phyloP scores from a whole-genome alignment of 2,888 invertebrate species.

The Dynastes hyllus region DNA sequence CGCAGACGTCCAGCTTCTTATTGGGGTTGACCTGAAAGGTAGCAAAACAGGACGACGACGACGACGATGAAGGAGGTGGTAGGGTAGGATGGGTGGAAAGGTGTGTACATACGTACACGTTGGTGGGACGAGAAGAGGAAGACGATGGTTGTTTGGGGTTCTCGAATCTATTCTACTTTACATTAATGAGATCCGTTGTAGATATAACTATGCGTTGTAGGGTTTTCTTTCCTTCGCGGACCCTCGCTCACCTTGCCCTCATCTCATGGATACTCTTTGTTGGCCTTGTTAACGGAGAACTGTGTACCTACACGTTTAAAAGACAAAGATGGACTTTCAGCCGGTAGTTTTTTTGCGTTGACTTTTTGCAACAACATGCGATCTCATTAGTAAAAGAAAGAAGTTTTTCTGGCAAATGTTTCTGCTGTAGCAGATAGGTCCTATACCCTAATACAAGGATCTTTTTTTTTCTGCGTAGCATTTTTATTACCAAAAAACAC shows the following conservation, averaged over 20 bases:
- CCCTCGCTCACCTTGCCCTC: constrained; percentile 44
- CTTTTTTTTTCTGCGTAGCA: too few relatives aligned
- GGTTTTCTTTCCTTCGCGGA: constrained; percentile 45
- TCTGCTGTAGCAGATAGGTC: too few relatives aligned
- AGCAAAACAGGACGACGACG: constrained; percentile 31
- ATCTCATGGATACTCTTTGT: not conserved
- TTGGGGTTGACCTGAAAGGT: constrained; percentile 53
- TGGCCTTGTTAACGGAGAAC: constrained; percentile 33
- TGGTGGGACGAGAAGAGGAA: constrained; percentile 43
- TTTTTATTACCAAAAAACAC: too few relatives aligned
- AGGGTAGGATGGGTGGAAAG: constrained; percentile 7
- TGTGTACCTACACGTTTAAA: not conserved
- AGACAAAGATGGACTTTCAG: constrained; percentile 22
- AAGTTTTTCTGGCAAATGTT: too few relatives aligned
- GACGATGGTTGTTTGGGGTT: constrained; percentile 21
- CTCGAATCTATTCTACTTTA: constrained; percentile 60
- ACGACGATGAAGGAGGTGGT: not conserved
- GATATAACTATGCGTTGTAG: constrained; percentile 17
- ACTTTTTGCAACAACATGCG: not conserved
- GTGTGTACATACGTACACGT: constrained; percentile 33
- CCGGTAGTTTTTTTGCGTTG: not conserved
- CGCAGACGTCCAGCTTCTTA: constrained; percentile 66
- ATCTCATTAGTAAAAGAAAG: constrained; percentile 13
- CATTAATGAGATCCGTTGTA: constrained; percentile 55
- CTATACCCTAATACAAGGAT: too few relatives aligned